Percentiles rank a stretch among this genome's conserved stretches.
Conservation (phyloP, 2,797 vertebrate genomes). For the Diglossa cyanea region DNA sequence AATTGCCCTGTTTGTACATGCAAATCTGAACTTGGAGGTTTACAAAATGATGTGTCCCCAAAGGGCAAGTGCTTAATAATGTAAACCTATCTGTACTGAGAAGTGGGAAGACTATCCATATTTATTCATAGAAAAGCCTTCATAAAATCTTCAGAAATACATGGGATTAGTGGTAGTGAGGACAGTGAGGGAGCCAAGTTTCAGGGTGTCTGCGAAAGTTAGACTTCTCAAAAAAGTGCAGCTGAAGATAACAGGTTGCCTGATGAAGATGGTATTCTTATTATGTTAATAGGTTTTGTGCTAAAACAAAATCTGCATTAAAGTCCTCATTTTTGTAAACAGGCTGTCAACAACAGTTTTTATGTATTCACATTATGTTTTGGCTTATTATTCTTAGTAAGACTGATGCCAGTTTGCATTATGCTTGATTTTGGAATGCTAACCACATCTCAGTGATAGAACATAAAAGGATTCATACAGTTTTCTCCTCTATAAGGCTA, state of each 20-base stretch:
- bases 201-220: not conserved
- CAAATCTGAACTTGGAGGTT: not conserved
- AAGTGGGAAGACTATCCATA: not conserved
- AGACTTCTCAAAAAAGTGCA: not conserved
- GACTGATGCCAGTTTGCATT: not conserved
- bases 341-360: constrained; percentile 28
- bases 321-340: constrained; percentile 30
- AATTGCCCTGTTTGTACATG: not conserved
- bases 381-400: constrained; percentile 11
- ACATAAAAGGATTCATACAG: not conserved
- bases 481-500: not conserved
- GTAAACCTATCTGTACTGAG: not conserved
- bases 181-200: not conserved
- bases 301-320: constrained; percentile 10
- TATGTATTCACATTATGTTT: not conserved
- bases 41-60: not conserved
- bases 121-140: not conserved
- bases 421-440: not conserved
- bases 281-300: not conserved
- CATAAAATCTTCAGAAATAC: not conserved
- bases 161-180: not conserved
- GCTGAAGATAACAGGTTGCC: not conserved
- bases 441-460: not conserved
- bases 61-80: not conserved
- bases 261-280: not conserved